A percentile compares a stretch with the other conserved stretches of the same genome.
These are phyloP conservation scores for Platygyra sinensis DNA, from an alignment of 64 coral and sea anemone genomes.

Conservation along the genomic window DNA sequence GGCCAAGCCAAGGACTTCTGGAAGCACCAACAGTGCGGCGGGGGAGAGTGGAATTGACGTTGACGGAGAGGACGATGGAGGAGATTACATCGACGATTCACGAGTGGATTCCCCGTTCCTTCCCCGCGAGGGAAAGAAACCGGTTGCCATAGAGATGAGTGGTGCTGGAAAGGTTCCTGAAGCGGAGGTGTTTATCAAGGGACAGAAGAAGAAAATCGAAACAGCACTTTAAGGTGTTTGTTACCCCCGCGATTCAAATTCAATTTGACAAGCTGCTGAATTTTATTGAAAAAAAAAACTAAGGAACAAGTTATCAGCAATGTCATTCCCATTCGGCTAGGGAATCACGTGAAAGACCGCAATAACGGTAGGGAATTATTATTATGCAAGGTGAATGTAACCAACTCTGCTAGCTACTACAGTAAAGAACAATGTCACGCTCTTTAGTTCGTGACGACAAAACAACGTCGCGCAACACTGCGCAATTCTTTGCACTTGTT, in stretches of 20 bases:
- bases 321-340: background rate
- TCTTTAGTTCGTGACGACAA: too few relatives aligned
- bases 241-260: too few relatives aligned
- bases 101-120: constrained; percentile 4
- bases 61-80: background rate
- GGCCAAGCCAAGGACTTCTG: background rate
- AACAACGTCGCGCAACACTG: too few relatives aligned
- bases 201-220: background rate
- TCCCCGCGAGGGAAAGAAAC: background rate
- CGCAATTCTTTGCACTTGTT: too few relatives aligned
- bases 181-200: background rate
- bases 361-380: background rate
- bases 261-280: background rate
- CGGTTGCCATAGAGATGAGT: constrained; percentile 3
- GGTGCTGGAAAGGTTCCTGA: background rate
- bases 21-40: background rate
- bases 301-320: background rate
- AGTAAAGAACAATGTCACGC: too few relatives aligned
- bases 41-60: constrained; percentile 20
- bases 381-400: background rate
- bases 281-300: background rate
- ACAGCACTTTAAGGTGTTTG: background rate
- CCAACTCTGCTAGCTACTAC: too few relatives aligned
- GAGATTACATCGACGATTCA: constrained; percentile 7
- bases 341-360: too few relatives aligned